Evolutionary conservation across 2,888 invertebrate species (phyloP).

Genomic region (Toxonevra muliebris): DNA sequence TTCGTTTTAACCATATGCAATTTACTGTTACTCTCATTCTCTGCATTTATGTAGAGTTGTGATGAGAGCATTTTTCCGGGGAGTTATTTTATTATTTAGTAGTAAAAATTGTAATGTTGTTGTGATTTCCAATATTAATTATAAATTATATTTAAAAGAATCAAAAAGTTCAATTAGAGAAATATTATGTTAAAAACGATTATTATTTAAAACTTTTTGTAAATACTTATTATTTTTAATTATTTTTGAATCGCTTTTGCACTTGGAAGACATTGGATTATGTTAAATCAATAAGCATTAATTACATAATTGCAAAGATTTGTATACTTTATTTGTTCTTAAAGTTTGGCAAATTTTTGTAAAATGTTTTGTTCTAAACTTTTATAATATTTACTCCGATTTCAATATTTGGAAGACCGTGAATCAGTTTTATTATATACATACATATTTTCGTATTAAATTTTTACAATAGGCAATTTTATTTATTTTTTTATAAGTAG

Average conservation of each 20-base stretch:
- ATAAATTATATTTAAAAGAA: not conserved
- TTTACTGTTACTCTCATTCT: constrained; percentile 4
- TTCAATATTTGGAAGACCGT: constrained; percentile 34
- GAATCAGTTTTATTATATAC: constrained; percentile 17
- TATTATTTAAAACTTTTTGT: not conserved
- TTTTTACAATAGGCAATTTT: constrained; percentile 2
- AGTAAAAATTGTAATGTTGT: not conserved
- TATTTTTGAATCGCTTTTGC: not conserved
- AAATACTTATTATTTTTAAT: not conserved
- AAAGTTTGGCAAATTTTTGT: not conserved
- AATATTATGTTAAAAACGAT: not conserved
- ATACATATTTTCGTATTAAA: no score
- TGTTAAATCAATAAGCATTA: not conserved
- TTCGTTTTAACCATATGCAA: constrained; percentile 29
- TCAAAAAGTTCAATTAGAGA: not conserved
- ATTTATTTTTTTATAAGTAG: constrained; percentile 17
- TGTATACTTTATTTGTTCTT: not conserved
- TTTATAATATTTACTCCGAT: not conserved
- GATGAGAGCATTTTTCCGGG: constrained; percentile 4
- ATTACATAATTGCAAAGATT: not conserved
- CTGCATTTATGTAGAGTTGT: not conserved
- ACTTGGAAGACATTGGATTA: constrained; percentile 2
- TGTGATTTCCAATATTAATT: constrained; percentile 6
- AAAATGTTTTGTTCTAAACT: not conserved
- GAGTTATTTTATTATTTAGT: not conserved